These are phyloP conservation scores for Rhinopomastus cyanomelas DNA, from an alignment of 2,113 vertebrate species.

Conservation along the genomic window DNA sequence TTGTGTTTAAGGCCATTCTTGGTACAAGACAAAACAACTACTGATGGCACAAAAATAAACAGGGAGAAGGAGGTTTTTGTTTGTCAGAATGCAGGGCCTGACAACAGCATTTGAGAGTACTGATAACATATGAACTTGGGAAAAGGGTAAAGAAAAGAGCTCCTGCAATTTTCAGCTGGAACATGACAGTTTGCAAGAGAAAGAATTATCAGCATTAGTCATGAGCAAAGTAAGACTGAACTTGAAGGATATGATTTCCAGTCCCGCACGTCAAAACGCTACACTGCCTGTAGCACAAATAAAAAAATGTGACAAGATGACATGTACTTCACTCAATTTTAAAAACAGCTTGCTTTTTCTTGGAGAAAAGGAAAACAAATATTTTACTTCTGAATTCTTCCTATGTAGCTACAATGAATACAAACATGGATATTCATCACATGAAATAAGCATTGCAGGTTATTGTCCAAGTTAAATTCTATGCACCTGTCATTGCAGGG, in stretches of 20 bases:
- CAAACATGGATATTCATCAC: not conserved
- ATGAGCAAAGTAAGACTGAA: not conserved
- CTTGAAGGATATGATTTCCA: not conserved
- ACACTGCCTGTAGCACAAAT: not conserved
- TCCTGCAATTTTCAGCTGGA: not conserved
- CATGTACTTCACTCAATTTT: not conserved
- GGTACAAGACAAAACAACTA: not conserved
- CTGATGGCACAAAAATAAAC: not conserved
- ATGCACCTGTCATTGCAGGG: not conserved
- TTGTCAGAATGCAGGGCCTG: not conserved
- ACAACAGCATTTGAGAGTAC: not conserved
- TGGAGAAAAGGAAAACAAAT: not conserved
- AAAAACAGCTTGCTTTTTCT: not conserved
- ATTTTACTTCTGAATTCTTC: slow-evolving; percentile 25
- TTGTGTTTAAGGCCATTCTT: not conserved
- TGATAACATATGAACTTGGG: not conserved
- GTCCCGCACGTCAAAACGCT: not conserved
- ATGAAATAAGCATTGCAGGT: not conserved
- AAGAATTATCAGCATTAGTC: not conserved
- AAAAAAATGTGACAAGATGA: not conserved
- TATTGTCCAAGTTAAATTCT: not conserved
- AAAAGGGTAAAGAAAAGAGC: not conserved
- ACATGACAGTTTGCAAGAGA: not conserved
- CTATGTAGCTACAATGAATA: slow-evolving; percentile 17
- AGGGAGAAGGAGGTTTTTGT: not conserved